These are phyloP conservation scores for Thysanoteuthis rhombus DNA, from an alignment of 2,888 invertebrate species.

Conservation along the genomic window DNA sequence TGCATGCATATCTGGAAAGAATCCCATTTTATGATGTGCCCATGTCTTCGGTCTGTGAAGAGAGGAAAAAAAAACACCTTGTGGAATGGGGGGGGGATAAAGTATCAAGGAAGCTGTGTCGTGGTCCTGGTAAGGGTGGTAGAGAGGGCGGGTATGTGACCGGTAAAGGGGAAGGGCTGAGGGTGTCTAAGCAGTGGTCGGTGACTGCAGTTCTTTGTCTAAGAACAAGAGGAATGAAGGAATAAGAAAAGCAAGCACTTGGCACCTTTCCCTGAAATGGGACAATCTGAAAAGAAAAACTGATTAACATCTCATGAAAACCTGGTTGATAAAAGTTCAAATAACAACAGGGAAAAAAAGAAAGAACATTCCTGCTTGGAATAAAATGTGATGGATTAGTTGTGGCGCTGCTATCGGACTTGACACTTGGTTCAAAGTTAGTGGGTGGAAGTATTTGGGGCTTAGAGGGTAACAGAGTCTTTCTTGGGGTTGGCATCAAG, in stretches of 20 bases:
- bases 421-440: slow-evolving; percentile 12
- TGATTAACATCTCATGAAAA: neutral
- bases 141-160: neutral
- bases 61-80: neutral
- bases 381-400: neutral
- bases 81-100: neutral
- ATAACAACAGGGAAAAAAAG: neutral
- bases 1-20: neutral
- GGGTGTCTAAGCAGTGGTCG: neutral
- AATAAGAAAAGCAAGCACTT: neutral
- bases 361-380: neutral
- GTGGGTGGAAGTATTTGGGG: neutral
- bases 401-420: neutral
- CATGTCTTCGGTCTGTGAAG: neutral
- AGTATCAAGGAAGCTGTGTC: neutral
- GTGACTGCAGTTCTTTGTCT: neutral
- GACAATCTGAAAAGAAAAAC: neutral
- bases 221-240: neutral
- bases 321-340: neutral
- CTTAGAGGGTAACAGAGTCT: neutral
- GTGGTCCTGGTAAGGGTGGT: neutral
- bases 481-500: neutral
- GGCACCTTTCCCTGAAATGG: neutral
- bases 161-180: neutral
- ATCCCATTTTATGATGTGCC: neutral